These are phyloP conservation scores for Coregonus suidteri DNA, from an alignment of 2,797 vertebrate species.

Conservation along the genomic window DNA sequence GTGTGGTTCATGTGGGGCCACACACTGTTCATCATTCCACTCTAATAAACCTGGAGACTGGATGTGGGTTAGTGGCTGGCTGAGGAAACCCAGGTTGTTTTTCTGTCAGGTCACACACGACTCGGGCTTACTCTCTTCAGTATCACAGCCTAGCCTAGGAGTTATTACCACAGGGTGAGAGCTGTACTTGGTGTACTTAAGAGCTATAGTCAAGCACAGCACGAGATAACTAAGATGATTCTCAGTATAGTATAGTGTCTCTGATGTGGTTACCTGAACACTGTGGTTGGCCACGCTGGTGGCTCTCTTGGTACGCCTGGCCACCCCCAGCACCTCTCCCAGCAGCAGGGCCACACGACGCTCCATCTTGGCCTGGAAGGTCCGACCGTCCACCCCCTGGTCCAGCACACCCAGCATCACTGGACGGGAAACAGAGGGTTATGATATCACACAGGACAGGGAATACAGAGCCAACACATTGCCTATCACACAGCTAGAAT, in stretches of 20 bases:
- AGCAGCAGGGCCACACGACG: slow-evolving; percentile 88
- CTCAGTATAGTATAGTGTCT: background rate
- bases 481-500: too few relatives aligned
- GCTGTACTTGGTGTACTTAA: too few relatives aligned
- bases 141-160: background rate
- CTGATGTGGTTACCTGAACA: slow-evolving; percentile 83
- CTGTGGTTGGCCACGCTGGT: slow-evolving; percentile 85
- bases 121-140: background rate
- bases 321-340: slow-evolving; percentile 79
- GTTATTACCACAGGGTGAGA: background rate
- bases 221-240: background rate
- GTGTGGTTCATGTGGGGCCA: background rate
- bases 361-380: slow-evolving; percentile 92
- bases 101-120: background rate
- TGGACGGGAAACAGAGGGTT: slow-evolving; percentile 43
- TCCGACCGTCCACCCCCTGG: slow-evolving; percentile 82
- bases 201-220: background rate
- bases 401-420: slow-evolving; percentile 91
- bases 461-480: background rate
- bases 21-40: background rate
- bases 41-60: background rate
- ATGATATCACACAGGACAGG: background rate
- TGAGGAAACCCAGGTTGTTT: background rate
- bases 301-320: slow-evolving; percentile 80
- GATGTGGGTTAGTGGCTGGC: background rate